Evolutionary conservation across 2,888 invertebrate species (phyloP).

Genomic region (Loripinus fragilis): DNA sequence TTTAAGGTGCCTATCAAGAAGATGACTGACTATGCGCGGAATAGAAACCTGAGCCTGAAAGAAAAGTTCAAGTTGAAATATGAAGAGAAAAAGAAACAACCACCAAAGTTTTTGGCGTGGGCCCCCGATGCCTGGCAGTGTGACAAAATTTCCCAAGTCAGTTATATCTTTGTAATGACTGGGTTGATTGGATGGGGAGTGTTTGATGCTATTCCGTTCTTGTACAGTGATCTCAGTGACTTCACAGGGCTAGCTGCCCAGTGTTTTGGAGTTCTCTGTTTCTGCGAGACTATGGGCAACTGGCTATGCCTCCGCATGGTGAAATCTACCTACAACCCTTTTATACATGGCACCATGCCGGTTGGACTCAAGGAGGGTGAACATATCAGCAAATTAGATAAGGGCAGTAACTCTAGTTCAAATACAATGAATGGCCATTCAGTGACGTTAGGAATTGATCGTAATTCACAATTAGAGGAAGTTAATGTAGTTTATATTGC

Average conservation of each 20-base stretch:
- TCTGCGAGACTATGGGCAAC: conserved; percentile 72
- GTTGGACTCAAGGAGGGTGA: conserved; percentile 40
- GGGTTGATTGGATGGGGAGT: conserved; percentile 64
- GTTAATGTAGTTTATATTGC: conserved; percentile 52
- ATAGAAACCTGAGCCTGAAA: not conserved
- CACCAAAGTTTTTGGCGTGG: not conserved
- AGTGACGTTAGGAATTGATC: not conserved
- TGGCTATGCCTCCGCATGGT: conserved; percentile 77
- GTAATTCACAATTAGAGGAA: not conserved
- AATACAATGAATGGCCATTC: not conserved
- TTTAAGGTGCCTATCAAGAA: not conserved
- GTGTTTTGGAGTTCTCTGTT: conserved; percentile 65
- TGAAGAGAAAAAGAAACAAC: not conserved
- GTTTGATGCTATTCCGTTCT: conserved; percentile 65
- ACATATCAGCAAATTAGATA: conserved; percentile 22
- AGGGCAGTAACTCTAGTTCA: not conserved
- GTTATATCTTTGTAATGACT: conserved; percentile 58
- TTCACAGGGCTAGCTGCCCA: conserved; percentile 23
- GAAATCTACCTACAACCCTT: conserved; percentile 65
- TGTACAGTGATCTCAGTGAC: conserved; percentile 63
- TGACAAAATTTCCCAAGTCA: conserved; percentile 19
- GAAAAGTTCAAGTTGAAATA: not conserved
- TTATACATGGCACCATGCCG: conserved; percentile 57
- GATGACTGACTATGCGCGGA: not conserved
- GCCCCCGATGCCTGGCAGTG: not conserved